Conservation (phyloP, 2,113 vertebrate species). For the Entelurus aequoreus region DNA sequence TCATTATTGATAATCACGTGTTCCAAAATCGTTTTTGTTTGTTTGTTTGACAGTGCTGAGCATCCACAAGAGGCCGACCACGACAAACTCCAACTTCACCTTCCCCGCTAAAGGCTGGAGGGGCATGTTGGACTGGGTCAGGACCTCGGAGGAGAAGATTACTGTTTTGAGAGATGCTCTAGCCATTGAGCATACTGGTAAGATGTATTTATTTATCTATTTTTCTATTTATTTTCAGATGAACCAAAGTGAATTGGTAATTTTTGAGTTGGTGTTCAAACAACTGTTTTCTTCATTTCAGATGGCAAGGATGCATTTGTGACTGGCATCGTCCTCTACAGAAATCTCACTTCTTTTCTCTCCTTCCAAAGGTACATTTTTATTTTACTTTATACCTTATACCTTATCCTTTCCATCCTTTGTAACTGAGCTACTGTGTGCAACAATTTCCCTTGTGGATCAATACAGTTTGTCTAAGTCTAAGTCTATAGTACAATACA, state of each 20-base stretch:
- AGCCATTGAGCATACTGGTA: conserved; percentile 83
- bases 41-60: conserved; percentile 77
- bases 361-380: conserved; percentile 83
- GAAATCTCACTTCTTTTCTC: conserved; percentile 86
- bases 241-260: not conserved
- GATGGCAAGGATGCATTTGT: conserved; percentile 84
- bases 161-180: conserved; percentile 85
- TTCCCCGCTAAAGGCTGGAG: conserved; percentile 96
- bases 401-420: too few species aligned
- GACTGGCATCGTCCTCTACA: conserved; percentile 92
- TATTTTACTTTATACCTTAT: too few species aligned
- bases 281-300: conserved; percentile 39
- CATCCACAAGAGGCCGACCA: conserved; percentile 88
- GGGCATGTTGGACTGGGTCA: conserved; percentile 91
- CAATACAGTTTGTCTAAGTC: not conserved
- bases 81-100: conserved; percentile 82
- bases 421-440: too few species aligned
- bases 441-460: not conserved
- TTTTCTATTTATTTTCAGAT: not conserved
- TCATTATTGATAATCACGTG: not conserved
- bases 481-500: not conserved
- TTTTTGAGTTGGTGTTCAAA: conserved; percentile 6
- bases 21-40: not conserved
- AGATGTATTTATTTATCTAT: conserved; percentile 12
- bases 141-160: conserved; percentile 90